These are phyloP conservation scores for Dermochelys coriacea DNA, from an alignment of 2,797 vertebrate genomes.

Conservation along the genomic window DNA sequence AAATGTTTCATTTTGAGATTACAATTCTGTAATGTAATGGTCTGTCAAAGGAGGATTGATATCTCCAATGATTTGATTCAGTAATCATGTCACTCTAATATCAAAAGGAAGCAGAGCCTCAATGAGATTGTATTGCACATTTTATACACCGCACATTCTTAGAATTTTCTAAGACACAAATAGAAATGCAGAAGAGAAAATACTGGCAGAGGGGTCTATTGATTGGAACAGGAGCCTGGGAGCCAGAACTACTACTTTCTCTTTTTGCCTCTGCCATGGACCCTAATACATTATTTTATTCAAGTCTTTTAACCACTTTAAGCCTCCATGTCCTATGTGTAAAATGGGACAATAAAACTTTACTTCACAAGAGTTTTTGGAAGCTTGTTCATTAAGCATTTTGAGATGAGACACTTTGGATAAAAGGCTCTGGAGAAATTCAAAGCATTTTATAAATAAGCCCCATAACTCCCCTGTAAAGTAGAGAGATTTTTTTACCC, in stretches of 20 bases:
- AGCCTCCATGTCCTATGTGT: background rate
- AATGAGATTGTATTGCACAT: background rate
- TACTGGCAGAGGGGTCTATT: background rate
- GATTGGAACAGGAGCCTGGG: background rate
- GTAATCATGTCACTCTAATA: background rate
- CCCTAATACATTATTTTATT: background rate
- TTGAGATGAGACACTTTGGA: background rate
- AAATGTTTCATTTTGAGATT: background rate
- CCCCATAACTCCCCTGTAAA: background rate
- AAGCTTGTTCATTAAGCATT: background rate
- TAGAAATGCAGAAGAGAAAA: background rate
- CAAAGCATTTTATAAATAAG: background rate
- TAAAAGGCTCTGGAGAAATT: background rate
- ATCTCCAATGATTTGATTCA: background rate
- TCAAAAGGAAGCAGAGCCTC: background rate
- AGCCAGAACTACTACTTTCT: background rate
- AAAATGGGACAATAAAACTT: background rate
- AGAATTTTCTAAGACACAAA: background rate
- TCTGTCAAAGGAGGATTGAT: background rate
- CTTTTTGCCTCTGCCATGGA: background rate
- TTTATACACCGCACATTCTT: background rate
- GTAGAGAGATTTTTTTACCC: background rate
- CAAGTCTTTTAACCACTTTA: background rate
- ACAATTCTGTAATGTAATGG: background rate
- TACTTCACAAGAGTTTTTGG: background rate